Evolutionary conservation across 2,797 vertebrate species (phyloP).

Genomic region (Sphenodon punctatus): DNA sequence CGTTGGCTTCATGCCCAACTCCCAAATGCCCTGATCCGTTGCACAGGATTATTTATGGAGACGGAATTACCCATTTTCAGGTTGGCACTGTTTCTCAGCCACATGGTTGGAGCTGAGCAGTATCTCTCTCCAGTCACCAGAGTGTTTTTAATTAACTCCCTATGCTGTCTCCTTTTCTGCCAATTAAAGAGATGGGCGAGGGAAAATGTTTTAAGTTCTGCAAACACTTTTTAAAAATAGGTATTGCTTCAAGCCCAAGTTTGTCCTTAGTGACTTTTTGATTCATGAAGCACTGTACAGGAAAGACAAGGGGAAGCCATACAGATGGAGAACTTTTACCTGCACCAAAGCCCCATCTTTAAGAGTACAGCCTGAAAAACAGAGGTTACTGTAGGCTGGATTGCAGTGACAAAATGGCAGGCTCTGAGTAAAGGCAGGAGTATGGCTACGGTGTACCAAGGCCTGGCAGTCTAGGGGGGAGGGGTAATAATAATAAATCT

Average conservation of each 20-base stretch:
- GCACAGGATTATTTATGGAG: not conserved
- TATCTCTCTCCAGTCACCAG: not conserved
- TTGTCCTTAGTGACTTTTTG: not conserved
- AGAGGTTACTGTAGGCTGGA: not conserved
- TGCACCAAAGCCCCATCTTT: no score
- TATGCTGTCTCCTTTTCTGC: not conserved
- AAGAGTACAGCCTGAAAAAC: not conserved
- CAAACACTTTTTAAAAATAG: not conserved
- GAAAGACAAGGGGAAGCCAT: no score
- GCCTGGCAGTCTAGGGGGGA: no score
- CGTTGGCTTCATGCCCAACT: not conserved
- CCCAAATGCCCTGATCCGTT: not conserved
- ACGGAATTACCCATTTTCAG: not conserved
- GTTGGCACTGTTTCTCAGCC: no score
- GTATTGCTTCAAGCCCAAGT: not conserved
- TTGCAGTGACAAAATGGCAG: not conserved
- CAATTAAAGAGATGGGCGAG: not conserved
- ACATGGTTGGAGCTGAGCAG: no score
- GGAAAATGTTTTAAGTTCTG: not conserved
- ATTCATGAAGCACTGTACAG: rapidly evolving
- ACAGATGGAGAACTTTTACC: no score
- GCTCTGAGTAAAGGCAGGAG: no score
- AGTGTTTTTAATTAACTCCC: not conserved
- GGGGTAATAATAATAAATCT: no score
- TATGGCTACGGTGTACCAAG: no score